A percentile compares a stretch with the other conserved stretches of the same genome.
phyloP scores from a whole-genome alignment of 2,888 invertebrate species.

The Acleris cristana region DNA sequence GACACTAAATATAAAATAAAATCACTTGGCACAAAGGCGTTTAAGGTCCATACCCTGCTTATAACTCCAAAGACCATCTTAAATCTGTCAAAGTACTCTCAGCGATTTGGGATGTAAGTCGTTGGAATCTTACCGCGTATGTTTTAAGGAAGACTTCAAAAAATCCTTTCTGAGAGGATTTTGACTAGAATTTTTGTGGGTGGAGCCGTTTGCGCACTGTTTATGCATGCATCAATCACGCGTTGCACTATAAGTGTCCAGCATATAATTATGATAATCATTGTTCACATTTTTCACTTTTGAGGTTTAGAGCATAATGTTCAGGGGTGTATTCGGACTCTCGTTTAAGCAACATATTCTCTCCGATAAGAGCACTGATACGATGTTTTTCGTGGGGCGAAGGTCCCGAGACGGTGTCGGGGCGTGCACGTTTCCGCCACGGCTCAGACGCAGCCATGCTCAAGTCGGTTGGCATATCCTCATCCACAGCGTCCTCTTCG shows the following conservation, averaged over 20 bases:
- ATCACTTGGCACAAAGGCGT: conserved; percentile 84
- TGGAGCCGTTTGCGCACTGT: conserved; percentile 64
- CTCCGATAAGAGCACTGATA: conserved; percentile 80
- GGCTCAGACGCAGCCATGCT: conserved; percentile 84
- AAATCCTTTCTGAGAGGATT: conserved; percentile 72
- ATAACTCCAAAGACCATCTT: conserved; percentile 68
- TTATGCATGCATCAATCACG: conserved; percentile 46
- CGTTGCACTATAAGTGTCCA: conserved; percentile 62
- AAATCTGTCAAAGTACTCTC: conserved; percentile 79
- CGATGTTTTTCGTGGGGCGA: conserved; percentile 76
- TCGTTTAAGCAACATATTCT: conserved; percentile 76
- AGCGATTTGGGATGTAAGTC: conserved; percentile 51
- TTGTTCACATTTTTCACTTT: conserved; percentile 83
- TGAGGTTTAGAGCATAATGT: conserved; percentile 77
- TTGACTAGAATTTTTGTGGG: conserved; percentile 76
- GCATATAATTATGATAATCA: conserved; percentile 59
- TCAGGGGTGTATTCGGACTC: conserved; percentile 73
- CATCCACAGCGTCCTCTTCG: conserved; percentile 81
- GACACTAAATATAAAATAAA: conserved; percentile 76
- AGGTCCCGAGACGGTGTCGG: conserved; percentile 57
- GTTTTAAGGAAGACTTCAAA: conserved; percentile 68
- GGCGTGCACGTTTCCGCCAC: conserved; percentile 75
- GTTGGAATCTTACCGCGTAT: conserved; percentile 33
- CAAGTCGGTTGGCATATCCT: conserved; percentile 88
- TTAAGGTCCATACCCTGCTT: conserved; percentile 81